phyloP scores from a whole-genome alignment of 2,113 vertebrate species.

The Dromiciops gliroides region DNA sequence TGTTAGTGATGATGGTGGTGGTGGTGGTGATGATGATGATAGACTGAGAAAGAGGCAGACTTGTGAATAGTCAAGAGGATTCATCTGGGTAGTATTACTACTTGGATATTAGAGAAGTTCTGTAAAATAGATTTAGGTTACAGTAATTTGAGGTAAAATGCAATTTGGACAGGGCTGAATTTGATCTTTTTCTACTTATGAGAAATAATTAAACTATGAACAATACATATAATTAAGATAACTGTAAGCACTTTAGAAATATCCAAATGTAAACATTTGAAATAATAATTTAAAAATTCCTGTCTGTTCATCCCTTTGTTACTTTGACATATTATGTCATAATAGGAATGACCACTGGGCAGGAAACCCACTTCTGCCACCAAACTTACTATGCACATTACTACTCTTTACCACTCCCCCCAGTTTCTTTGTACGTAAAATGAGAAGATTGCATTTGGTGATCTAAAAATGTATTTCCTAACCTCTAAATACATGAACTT shows the following conservation, averaged over 20 bases:
- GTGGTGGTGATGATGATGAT: too few species aligned
- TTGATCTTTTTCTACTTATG: not conserved
- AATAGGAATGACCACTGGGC: not conserved
- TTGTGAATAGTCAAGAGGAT: not conserved
- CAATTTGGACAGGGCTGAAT: not conserved
- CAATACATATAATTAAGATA: not conserved
- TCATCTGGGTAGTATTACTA: not conserved
- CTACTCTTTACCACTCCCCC: not conserved
- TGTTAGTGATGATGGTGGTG: not conserved
- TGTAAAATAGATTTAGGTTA: conserved; percentile 20
- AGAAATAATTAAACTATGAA: not conserved
- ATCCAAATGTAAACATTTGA: conserved; percentile 29
- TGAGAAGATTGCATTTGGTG: not conserved
- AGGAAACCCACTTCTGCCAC: not conserved
- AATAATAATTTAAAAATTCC: conserved; percentile 18
- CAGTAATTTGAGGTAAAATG: not conserved
- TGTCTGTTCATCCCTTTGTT: not conserved
- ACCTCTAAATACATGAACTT: not conserved
- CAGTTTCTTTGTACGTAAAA: not conserved
- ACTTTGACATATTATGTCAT: not conserved
- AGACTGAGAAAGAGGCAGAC: not conserved
- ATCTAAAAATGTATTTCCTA: not conserved
- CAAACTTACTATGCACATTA: not conserved
- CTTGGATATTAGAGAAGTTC: not conserved
- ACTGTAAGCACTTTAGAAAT: not conserved